These are phyloP conservation scores for Rhagoletis pomonella DNA, from an alignment of 1,140 invertebrate species.

Conservation along the genomic window DNA sequence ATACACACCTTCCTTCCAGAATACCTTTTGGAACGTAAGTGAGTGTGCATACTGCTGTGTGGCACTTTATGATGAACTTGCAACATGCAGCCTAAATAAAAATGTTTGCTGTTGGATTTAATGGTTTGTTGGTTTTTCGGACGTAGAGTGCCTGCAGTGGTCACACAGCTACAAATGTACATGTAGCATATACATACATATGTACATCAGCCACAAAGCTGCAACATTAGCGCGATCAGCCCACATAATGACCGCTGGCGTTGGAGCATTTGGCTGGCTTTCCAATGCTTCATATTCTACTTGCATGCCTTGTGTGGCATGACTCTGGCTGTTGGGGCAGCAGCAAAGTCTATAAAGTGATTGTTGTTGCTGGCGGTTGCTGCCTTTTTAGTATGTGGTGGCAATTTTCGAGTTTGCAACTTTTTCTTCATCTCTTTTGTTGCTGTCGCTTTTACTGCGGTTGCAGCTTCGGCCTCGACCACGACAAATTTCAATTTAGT, in stretches of 20 bases:
- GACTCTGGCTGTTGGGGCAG: constrained; percentile 13
- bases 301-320: constrained; percentile 19
- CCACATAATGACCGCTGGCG: constrained; percentile 58
- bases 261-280: background rate
- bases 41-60: background rate
- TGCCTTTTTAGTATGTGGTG: constrained; percentile 17
- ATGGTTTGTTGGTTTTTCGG: constrained; percentile 54
- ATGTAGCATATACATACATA: background rate
- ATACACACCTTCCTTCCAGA: no score
- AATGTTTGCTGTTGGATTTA: constrained; percentile 58
- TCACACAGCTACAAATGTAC: background rate
- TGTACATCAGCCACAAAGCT: constrained; percentile 50
- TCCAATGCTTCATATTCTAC: background rate
- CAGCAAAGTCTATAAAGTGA: background rate
- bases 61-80: constrained; percentile 23
- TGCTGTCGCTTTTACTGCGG: background rate
- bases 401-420: constrained; percentile 55
- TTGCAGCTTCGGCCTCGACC: background rate
- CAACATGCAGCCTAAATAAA: constrained; percentile 58
- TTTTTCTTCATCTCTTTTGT: background rate
- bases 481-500: constrained; percentile 39
- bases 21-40: background rate
- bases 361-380: background rate
- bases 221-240: constrained; percentile 56
- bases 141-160: background rate